Evolutionary conservation across 2,797 vertebrate species (phyloP).

Genomic region (Sylvia borin): DNA sequence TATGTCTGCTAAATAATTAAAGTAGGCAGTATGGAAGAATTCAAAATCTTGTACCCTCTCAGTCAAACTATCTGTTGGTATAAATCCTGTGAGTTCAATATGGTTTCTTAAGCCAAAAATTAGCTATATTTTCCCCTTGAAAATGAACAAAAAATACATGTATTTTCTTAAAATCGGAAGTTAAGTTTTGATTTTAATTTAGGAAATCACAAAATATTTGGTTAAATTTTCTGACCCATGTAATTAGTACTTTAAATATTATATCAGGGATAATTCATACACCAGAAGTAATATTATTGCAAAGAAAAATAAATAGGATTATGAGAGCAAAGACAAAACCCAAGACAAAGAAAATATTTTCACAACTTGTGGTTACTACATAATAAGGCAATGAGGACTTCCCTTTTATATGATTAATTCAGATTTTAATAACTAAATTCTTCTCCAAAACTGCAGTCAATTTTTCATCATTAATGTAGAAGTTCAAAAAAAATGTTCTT

Average conservation of each 20-base stretch:
- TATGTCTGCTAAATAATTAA: neutral
- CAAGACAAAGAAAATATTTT: neutral
- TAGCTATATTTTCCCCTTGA: neutral
- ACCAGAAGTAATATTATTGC: neutral
- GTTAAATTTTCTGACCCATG: neutral
- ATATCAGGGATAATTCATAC: neutral
- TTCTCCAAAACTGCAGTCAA: neutral
- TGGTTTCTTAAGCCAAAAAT: neutral
- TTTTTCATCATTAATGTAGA: neutral
- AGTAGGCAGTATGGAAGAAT: neutral
- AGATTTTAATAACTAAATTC: constrained; percentile 10
- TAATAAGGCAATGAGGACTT: neutral
- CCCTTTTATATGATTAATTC: constrained; percentile 1
- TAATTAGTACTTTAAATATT: neutral
- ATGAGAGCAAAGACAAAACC: neutral
- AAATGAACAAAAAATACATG: neutral
- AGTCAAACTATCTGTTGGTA: neutral
- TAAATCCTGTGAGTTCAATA: neutral
- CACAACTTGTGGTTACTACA: neutral
- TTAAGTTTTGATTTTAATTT: neutral
- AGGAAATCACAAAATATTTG: neutral
- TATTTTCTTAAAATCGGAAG: neutral
- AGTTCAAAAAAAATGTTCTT: neutral
- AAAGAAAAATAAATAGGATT: neutral
- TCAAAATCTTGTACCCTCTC: neutral